These are phyloP conservation scores for Phthorimaea operculella DNA, from an alignment of 1,140 invertebrate species.

Conservation along the genomic window DNA sequence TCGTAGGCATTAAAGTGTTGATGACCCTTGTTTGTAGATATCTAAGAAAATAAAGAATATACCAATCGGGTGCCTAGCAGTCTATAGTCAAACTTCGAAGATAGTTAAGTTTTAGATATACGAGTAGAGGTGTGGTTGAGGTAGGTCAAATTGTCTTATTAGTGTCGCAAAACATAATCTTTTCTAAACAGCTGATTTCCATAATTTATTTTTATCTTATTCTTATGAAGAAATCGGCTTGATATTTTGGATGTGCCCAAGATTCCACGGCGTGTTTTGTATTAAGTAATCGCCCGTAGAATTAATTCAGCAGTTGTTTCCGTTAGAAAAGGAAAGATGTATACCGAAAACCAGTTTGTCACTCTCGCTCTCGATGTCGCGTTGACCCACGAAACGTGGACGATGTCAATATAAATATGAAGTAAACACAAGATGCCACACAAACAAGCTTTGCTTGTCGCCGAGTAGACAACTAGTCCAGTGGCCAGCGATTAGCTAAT, in stretches of 20 bases:
- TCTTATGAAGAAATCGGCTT: constrained; percentile 23
- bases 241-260: constrained; percentile 25
- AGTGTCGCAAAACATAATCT: neutral
- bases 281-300: constrained; percentile 46
- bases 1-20: too few relatives aligned
- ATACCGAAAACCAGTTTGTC: constrained; percentile 40
- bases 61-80: too few relatives aligned
- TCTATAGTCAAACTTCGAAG: too few relatives aligned
- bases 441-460: constrained; percentile 54
- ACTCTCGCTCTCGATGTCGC: constrained; percentile 35
- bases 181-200: constrained; percentile 14
- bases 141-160: neutral
- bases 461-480: constrained; percentile 37
- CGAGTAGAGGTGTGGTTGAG: neutral
- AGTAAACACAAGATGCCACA: constrained; percentile 32
- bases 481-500: constrained; percentile 65
- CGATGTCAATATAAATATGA: constrained; percentile 56
- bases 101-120: too few relatives aligned
- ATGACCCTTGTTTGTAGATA: too few relatives aligned
- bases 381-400: constrained; percentile 23
- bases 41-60: too few relatives aligned
- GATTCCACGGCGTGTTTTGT: constrained; percentile 22
- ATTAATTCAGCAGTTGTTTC: constrained; percentile 47
- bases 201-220: constrained; percentile 3
- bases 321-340: constrained; percentile 52